Evolutionary conservation across 2,888 invertebrate species (phyloP).

Genomic region (Dryadula phaetusa): DNA sequence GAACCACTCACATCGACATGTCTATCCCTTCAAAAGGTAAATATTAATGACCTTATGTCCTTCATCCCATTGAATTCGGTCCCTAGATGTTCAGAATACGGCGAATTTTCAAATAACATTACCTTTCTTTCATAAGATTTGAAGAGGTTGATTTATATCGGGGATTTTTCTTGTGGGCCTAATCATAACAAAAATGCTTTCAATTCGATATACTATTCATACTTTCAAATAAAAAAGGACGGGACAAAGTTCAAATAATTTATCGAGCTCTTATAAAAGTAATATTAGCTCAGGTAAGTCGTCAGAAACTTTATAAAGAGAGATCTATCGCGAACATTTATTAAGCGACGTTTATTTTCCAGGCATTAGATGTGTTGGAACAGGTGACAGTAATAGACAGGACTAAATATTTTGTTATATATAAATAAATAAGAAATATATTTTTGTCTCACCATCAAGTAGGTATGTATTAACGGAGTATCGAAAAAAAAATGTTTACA

Average conservation of each 20-base stretch:
- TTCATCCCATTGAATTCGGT: constrained; percentile 24
- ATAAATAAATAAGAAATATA: no score
- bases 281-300: constrained; percentile 12
- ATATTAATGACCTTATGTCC: constrained; percentile 39
- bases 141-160: constrained; percentile 33
- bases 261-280: constrained; percentile 18
- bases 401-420: not conserved
- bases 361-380: not conserved
- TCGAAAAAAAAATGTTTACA: no score
- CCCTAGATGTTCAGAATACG: constrained; percentile 33
- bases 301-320: constrained; percentile 8
- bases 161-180: constrained; percentile 33
- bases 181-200: constrained; percentile 35
- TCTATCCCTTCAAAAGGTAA: constrained; percentile 32
- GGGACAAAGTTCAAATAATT: constrained; percentile 25
- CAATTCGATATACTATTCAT: constrained; percentile 30
- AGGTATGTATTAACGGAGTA: no score
- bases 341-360: not conserved
- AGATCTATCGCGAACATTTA: not conserved
- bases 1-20: constrained; percentile 27
- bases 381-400: not conserved
- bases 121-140: constrained; percentile 33
- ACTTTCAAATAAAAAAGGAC: constrained; percentile 19
- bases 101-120: constrained; percentile 35
- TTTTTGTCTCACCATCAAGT: no score